These are phyloP conservation scores for Engraulis encrasicolus DNA, from an alignment of 2,113 vertebrate genomes.

Conservation along the genomic window DNA sequence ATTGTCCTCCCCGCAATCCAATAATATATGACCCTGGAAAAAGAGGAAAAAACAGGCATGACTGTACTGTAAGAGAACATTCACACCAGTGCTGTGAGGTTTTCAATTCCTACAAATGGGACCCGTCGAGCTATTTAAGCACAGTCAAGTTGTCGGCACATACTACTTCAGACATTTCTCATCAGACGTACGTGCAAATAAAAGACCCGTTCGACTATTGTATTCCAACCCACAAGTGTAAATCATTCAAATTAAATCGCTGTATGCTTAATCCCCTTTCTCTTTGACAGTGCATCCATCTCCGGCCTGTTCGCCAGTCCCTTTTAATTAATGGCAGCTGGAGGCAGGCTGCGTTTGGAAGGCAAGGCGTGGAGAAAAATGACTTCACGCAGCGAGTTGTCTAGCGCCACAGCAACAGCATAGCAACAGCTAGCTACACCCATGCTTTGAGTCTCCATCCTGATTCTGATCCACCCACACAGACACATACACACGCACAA, in stretches of 20 bases:
- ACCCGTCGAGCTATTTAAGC: not conserved
- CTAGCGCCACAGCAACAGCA: not conserved
- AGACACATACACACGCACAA: not conserved
- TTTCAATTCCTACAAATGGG: not conserved
- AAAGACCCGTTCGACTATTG: not conserved
- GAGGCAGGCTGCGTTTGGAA: not conserved
- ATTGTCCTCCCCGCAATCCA: constrained; percentile 96
- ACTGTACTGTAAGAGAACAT: not conserved
- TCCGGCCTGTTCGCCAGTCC: not conserved
- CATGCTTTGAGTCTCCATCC: not conserved
- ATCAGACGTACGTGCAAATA: not conserved
- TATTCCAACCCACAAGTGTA: not conserved
- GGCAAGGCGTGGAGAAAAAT: not conserved
- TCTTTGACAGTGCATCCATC: not conserved
- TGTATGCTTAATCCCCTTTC: not conserved
- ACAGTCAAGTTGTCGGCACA: no score
- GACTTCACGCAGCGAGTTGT: constrained; percentile 1
- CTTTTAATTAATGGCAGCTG: not conserved
- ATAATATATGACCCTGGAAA: constrained; percentile 87
- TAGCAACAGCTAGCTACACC: not conserved
- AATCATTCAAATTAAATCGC: not conserved
- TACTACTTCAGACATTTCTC: not conserved
- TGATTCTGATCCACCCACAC: not conserved
- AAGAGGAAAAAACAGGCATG: not conserved
- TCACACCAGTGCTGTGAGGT: not conserved